phyloP scores from a whole-genome alignment of 1,140 invertebrate genomes.

The Camponotus floridanus region DNA sequence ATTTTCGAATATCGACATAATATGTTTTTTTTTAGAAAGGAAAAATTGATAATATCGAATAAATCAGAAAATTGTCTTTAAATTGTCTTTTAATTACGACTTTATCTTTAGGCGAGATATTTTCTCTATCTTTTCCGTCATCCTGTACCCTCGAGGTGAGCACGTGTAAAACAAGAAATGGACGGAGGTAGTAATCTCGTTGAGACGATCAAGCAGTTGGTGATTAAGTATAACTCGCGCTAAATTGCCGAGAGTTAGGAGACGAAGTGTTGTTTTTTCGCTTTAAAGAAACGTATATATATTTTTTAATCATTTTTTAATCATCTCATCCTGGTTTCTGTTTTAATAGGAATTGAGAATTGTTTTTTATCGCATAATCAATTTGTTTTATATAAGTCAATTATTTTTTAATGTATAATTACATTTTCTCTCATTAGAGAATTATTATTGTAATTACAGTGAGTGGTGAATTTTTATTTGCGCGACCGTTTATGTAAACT shows the following conservation, averaged over 20 bases:
- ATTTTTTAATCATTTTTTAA: slow-evolving; percentile 12
- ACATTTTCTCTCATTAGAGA: too few relatives aligned
- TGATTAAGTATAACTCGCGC: slow-evolving; percentile 64
- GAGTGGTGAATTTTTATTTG: too few relatives aligned
- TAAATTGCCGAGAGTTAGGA: slow-evolving; percentile 73
- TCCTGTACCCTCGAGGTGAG: slow-evolving; percentile 43
- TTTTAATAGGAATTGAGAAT: slow-evolving; percentile 7
- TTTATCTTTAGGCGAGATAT: background rate
- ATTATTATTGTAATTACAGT: too few relatives aligned
- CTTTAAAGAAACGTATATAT: background rate
- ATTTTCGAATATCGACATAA: too few relatives aligned
- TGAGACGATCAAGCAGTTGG: slow-evolving; percentile 69
- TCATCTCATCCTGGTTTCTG: background rate
- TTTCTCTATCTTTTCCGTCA: background rate
- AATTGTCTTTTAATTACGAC: background rate
- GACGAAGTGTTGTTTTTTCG: slow-evolving; percentile 29
- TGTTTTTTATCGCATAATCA: background rate
- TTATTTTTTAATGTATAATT: background rate
- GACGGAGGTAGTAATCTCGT: slow-evolving; percentile 51
- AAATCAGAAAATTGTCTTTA: background rate
- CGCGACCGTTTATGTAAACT: too few relatives aligned
- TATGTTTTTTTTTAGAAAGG: background rate
- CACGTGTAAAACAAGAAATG: slow-evolving; percentile 14
- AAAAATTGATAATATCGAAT: background rate
- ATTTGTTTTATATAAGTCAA: background rate